Percentiles rank a stretch among this genome's conserved stretches.
phyloP scores from a whole-genome alignment of 2,113 vertebrate genomes.

The Illadopsis cleaveri region DNA sequence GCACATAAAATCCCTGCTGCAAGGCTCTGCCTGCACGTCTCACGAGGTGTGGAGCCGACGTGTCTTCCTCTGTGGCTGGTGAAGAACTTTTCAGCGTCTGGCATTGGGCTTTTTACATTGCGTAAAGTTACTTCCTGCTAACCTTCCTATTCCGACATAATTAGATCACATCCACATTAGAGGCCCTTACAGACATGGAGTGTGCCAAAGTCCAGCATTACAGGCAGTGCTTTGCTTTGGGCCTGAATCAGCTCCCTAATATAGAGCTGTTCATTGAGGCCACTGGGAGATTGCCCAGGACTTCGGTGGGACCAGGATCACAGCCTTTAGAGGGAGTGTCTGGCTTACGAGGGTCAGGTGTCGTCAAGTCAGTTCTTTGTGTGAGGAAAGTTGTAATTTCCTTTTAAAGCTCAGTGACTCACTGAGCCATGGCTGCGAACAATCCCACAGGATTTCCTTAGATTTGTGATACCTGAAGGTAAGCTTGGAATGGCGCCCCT shows the following conservation, averaged over 20 bases:
- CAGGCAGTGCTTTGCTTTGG: not conserved
- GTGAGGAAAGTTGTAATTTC: conserved; percentile 66
- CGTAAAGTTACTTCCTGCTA: conserved; percentile 48
- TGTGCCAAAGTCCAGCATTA: conserved; percentile 1
- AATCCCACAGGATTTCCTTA: conserved; percentile 66
- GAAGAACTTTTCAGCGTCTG: not conserved
- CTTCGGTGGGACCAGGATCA: not conserved
- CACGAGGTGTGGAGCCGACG: not conserved
- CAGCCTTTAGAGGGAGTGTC: conserved; percentile 47
- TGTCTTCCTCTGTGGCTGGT: not conserved
- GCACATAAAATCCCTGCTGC: not conserved
- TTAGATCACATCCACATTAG: conserved; percentile 14
- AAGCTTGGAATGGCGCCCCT: conserved; percentile 16
- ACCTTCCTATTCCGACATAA: conserved; percentile 38
- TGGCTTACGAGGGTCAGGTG: conserved; percentile 34
- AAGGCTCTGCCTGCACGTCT: not conserved
- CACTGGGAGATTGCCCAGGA: not conserved
- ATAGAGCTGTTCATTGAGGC: not conserved
- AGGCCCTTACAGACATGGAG: not conserved
- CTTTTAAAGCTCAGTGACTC: conserved; percentile 61
- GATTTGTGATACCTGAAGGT: conserved; percentile 57
- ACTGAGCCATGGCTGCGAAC: conserved; percentile 48
- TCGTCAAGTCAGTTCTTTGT: conserved; percentile 35
- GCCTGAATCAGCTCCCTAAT: not conserved
- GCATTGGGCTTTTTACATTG: not conserved